Conservation (phyloP, 2,888 invertebrate species). For the Lysandra bellargus region DNA sequence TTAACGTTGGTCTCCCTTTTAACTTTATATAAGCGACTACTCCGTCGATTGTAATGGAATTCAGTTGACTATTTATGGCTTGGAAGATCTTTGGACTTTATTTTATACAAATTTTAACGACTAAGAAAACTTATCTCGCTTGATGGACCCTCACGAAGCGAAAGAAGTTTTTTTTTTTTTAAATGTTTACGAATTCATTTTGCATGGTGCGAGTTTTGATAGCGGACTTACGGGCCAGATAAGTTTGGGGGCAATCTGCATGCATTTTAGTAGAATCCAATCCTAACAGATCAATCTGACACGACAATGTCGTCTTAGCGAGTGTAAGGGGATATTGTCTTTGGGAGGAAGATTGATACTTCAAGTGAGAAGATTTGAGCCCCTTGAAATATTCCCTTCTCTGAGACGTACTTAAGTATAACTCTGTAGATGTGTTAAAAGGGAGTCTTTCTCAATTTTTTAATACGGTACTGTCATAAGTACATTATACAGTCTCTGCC, state of each 20-base stretch:
- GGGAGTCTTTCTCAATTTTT: not conserved
- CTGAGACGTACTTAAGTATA: not conserved
- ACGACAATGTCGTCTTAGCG: not conserved
- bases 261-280: constrained; percentile 8
- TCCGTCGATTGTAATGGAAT: constrained; percentile 6
- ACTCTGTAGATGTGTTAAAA: not conserved
- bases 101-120: not conserved
- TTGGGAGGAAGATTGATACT: not conserved
- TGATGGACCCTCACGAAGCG: not conserved
- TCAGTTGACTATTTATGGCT: not conserved
- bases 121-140: not conserved
- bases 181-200: not conserved
- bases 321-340: not conserved
- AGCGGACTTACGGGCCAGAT: not conserved
- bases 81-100: constrained; percentile 15
- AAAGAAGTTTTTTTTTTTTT: not conserved
- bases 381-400: not conserved
- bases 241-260: not conserved
- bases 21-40: not conserved
- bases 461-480: not conserved
- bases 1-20: not conserved
- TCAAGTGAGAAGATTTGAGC: constrained; percentile 8
- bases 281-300: not conserved
- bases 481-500: not conserved
- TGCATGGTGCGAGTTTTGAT: not conserved